Percentiles rank a stretch among this genome's conserved stretches.
These are phyloP conservation scores for Probaryconus sp. DNA, from an alignment of 1,140 invertebrate genomes.

Conservation along the genomic window DNA sequence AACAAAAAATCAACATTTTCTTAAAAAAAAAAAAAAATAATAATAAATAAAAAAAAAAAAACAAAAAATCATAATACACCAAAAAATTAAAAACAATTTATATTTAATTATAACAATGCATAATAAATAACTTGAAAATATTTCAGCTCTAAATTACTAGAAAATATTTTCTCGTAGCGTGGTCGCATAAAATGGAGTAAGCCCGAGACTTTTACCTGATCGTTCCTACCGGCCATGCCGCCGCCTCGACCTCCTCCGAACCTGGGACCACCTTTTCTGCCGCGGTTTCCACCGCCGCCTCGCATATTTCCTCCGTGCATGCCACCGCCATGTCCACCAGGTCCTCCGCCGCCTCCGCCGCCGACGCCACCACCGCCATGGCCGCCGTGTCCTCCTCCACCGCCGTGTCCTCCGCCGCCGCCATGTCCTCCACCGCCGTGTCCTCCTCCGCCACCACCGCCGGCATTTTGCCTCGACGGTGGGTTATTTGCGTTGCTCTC, in stretches of 20 bases:
- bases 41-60: no score
- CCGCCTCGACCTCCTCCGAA: constrained; percentile 68
- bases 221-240: constrained; percentile 58
- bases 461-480: constrained; percentile 39
- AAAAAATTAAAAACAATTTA: no score
- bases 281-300: constrained; percentile 41
- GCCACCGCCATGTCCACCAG: constrained; percentile 19
- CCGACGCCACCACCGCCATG: constrained; percentile 65
- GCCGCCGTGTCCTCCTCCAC: constrained; percentile 69
- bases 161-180: background rate
- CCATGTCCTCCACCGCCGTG: constrained; percentile 22
- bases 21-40: no score
- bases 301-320: constrained; percentile 25
- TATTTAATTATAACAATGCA: no score
- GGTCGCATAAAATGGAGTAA: constrained; percentile 11
- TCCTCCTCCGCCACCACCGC: constrained; percentile 26
- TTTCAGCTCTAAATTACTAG: background rate
- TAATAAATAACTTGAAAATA: background rate
- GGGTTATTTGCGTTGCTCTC: constrained; percentile 55
- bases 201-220: constrained; percentile 35
- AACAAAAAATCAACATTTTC: no score
- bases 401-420: constrained; percentile 45
- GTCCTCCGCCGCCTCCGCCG: no score
- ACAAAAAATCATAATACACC: no score
- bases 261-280: constrained; percentile 68